phyloP scores from a whole-genome alignment of 2,113 vertebrate genomes.

The Sturnira hondurensis region DNA sequence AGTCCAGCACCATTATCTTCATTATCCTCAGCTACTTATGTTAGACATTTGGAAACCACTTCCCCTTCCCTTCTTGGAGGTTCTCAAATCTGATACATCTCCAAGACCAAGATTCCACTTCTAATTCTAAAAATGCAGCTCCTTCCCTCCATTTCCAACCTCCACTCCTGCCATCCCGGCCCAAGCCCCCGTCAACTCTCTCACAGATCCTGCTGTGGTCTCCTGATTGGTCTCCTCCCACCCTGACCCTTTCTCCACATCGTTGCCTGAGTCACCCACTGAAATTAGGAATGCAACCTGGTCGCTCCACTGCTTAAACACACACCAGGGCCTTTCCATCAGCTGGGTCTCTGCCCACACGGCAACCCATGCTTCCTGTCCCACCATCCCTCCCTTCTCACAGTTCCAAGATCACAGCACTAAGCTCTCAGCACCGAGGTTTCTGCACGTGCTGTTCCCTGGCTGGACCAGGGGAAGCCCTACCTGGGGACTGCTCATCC shows the following conservation, averaged over 20 bases:
- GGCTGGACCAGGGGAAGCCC: background rate
- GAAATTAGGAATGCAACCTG: background rate
- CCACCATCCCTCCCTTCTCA: background rate
- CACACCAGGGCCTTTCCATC: background rate
- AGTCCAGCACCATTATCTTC: background rate
- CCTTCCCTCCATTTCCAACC: background rate
- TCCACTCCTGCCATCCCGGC: rapidly evolving
- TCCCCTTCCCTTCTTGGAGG: background rate
- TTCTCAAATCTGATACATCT: background rate
- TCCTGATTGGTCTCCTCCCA: background rate
- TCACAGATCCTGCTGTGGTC: background rate
- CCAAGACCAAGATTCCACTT: background rate
- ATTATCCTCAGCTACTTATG: background rate
- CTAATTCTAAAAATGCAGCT: background rate
- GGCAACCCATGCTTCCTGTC: background rate
- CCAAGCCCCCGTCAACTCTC: no score
- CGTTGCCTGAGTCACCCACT: background rate
- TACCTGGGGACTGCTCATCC: background rate
- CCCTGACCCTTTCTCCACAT: background rate
- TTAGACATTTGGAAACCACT: background rate
- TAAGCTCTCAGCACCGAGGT: background rate
- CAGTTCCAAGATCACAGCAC: background rate
- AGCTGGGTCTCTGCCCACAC: background rate
- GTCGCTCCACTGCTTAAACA: background rate
- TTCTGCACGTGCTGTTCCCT: background rate